These are phyloP conservation scores for Mallotus villosus DNA, from an alignment of 2,797 vertebrate genomes.

Conservation along the genomic window DNA sequence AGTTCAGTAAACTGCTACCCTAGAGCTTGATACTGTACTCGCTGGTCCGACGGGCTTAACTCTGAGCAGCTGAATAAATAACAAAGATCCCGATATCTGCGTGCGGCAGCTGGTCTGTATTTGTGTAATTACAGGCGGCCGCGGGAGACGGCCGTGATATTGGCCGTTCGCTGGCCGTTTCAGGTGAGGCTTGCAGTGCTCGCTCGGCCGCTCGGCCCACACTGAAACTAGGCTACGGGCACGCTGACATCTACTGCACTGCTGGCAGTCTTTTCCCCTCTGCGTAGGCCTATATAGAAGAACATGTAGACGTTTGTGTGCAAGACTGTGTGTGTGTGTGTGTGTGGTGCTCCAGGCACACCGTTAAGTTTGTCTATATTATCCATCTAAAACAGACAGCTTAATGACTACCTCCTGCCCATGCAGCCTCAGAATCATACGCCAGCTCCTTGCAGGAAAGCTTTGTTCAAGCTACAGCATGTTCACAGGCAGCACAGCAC, in stretches of 20 bases:
- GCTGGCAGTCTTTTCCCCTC: slow-evolving; percentile 7
- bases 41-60: slow-evolving; percentile 57
- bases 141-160: slow-evolving; percentile 29
- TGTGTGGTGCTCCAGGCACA: too few relatives aligned
- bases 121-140: slow-evolving; percentile 55
- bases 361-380: too few relatives aligned
- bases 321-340: too few relatives aligned
- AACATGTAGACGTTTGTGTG: neutral
- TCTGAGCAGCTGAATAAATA: slow-evolving; percentile 74
- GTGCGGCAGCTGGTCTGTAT: slow-evolving; percentile 54
- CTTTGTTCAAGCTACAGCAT: too few relatives aligned
- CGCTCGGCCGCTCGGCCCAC: neutral
- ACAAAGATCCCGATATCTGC: slow-evolving; percentile 54
- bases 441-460: too few relatives aligned
- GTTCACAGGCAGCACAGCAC: too few relatives aligned
- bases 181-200: slow-evolving; percentile 35
- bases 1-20: slow-evolving; percentile 62
- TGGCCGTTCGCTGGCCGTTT: slow-evolving; percentile 34
- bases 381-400: too few relatives aligned
- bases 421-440: too few relatives aligned
- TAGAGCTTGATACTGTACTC: slow-evolving; percentile 55
- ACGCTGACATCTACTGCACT: neutral
- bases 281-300: too few relatives aligned
- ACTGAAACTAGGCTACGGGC: slow-evolving; percentile 18
- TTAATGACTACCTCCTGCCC: too few relatives aligned